Evolutionary conservation across 2,113 vertebrate species (phyloP), one percentile per base, ranked within the genome.

Genomic region (Pycnonotus jocosus): DNA sequence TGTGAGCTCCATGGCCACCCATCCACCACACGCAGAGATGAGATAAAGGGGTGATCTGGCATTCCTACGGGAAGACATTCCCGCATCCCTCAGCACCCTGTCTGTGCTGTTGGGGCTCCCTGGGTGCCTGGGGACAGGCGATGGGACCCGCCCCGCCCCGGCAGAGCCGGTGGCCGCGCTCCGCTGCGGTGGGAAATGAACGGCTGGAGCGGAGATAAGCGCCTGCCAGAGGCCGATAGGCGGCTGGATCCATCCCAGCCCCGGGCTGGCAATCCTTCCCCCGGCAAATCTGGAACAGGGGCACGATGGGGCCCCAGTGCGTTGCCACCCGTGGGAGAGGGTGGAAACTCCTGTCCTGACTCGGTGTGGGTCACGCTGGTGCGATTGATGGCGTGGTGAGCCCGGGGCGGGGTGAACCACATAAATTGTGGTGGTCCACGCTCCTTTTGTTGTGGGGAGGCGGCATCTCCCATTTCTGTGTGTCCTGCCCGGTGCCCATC

Each of bases 401-500:
- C 71, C 53, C 28, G 18, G 81, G 18, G 12, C 4, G 17, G 81
- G 89, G 90, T 64, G 65, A 82, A 20, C 65, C 31, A 6, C 77
- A 20, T 54, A 3, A 27, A 5, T 16, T 4, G 70, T 2, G 60
- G 71, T n/a, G 42, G 56, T 14, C 33, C 1, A 0, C 0, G 5
- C 27, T 86, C 25, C 56, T 79, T 81, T 30, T 37, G 91, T n/a
- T 68, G 70, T 16, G 86, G 74, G 72, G 60, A 80, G 33, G 23
- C 3, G 19, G 71, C 68, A 33, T 70, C 62, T 72, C 50, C 69
- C 16, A 4, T 12, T 0, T 4, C 12, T 0, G 0, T 2, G 69
- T 21, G 3, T 11, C 48, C 50, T 37, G 22, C 71, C 14, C 20
- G 0, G 20, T 2, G 65, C 51, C 58, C n/a, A 0, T 7, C 8